Evolutionary conservation across 1,140 invertebrate species (phyloP).

Genomic region (Neelides sp.): DNA sequence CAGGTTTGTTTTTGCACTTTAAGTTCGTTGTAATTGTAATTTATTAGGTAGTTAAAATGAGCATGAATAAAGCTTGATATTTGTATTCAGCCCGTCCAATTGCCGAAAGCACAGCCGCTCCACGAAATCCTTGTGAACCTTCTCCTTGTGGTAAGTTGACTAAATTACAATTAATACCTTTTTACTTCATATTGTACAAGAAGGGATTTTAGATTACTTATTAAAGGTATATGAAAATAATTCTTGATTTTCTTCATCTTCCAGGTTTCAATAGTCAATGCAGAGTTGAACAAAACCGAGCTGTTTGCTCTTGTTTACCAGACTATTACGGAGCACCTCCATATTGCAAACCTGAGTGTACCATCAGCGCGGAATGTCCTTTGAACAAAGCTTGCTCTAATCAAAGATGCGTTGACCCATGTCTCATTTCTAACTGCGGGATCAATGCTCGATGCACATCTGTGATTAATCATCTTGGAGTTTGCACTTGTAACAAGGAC

Average conservation of each 20-base stretch:
- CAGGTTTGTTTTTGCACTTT: conserved; percentile 46
- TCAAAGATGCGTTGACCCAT: conserved; percentile 36
- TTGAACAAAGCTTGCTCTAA: conserved; percentile 32
- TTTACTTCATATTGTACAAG: not conserved
- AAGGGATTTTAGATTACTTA: not conserved
- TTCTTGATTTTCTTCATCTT: not conserved
- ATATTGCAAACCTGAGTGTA: conserved; percentile 61
- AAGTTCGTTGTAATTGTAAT: too few relatives aligned
- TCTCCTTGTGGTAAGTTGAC: conserved; percentile 60
- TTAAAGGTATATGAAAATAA: conserved; percentile 1
- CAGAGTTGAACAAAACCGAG: conserved; percentile 32
- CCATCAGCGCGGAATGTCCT: conserved; percentile 54
- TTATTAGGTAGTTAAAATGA: not conserved
- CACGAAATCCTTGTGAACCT: conserved; percentile 44
- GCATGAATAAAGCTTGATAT: too few relatives aligned
- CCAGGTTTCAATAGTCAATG: conserved; percentile 60
- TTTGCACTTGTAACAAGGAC: conserved; percentile 12
- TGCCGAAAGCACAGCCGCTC: conserved; percentile 40
- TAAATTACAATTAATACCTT: conserved; percentile 40
- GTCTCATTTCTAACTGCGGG: conserved; percentile 35
- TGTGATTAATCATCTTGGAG: not conserved
- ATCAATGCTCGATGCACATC: conserved; percentile 11
- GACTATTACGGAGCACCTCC: conserved; percentile 52
- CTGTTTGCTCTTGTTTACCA: conserved; percentile 50
- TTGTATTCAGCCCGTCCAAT: conserved; percentile 64